Percentiles rank a stretch among this genome's conserved stretches.
Conservation (phyloP, 2,113 vertebrate species). For the Dromaius novaehollandiae region DNA sequence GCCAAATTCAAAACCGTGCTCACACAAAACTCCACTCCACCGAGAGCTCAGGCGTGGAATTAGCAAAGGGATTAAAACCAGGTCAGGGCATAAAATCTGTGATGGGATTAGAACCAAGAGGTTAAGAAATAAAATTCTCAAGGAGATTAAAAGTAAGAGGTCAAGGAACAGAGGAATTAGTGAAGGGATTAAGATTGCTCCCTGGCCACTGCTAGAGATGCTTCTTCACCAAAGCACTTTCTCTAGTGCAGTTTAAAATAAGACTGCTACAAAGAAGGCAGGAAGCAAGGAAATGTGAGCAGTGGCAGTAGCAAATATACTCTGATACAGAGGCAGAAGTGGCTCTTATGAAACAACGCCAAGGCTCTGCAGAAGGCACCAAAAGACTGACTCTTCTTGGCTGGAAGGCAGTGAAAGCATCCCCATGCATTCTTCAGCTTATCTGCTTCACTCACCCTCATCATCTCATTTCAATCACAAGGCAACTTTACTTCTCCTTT, state of each 20-base stretch:
- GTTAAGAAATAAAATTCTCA: not conserved
- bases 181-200: not conserved
- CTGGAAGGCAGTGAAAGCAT: not conserved
- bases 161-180: not conserved
- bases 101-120: not conserved
- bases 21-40: not conserved
- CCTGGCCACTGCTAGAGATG: not conserved
- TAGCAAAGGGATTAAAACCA: not conserved
- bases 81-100: not conserved
- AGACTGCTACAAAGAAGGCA: not conserved
- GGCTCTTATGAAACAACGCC: not conserved
- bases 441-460: not conserved
- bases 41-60: not conserved
- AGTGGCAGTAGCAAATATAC: not conserved
- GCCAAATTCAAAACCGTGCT: not conserved
- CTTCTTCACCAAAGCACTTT: not conserved
- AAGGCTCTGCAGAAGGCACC: no score
- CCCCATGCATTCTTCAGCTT: not conserved
- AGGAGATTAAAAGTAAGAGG: not conserved
- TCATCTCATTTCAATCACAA: not conserved
- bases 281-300: not conserved
- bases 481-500: not conserved
- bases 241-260: not conserved
- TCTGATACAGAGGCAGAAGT: not conserved
- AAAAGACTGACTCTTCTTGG: not conserved